Evolutionary conservation across 2,113 vertebrate species (phyloP).

Genomic region (Nothobranchius furzeri): DNA sequence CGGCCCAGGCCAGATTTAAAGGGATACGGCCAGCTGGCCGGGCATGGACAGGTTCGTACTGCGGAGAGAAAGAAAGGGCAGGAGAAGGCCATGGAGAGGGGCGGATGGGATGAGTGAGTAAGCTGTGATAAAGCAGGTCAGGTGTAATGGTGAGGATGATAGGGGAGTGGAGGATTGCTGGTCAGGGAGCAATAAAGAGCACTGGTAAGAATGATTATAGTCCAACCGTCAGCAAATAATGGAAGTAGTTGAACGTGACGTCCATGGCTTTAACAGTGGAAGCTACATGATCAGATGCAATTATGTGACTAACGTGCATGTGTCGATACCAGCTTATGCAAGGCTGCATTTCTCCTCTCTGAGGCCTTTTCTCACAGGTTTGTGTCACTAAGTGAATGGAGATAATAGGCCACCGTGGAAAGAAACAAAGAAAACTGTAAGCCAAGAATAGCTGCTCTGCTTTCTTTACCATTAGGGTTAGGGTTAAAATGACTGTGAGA

Average conservation of each 20-base stretch:
- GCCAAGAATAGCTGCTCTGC: constrained; percentile 42
- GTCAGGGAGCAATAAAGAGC: constrained; percentile 66
- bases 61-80: constrained; percentile 65
- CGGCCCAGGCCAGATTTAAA: constrained; percentile 77
- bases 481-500: no score
- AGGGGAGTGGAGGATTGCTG: constrained; percentile 59
- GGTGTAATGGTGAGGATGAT: constrained; percentile 64
- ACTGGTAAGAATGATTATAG: constrained; percentile 63
- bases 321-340: constrained; percentile 28
- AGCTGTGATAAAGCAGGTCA: constrained; percentile 64
- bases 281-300: constrained; percentile 28
- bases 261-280: constrained; percentile 39
- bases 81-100: constrained; percentile 56
- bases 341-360: constrained; percentile 19
- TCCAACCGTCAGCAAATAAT: constrained; percentile 64
- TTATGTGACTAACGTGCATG: constrained; percentile 33
- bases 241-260: constrained; percentile 45
- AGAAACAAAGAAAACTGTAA: constrained; percentile 41
- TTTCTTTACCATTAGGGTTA: constrained; percentile 54
- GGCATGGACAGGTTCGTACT: constrained; percentile 68
- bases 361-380: constrained; percentile 8
- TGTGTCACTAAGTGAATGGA: constrained; percentile 37
- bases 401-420: constrained; percentile 30
- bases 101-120: constrained; percentile 51
- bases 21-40: constrained; percentile 76